Evolutionary conservation across 2,113 vertebrate genomes (phyloP).

Genomic region (Esox niger): DNA sequence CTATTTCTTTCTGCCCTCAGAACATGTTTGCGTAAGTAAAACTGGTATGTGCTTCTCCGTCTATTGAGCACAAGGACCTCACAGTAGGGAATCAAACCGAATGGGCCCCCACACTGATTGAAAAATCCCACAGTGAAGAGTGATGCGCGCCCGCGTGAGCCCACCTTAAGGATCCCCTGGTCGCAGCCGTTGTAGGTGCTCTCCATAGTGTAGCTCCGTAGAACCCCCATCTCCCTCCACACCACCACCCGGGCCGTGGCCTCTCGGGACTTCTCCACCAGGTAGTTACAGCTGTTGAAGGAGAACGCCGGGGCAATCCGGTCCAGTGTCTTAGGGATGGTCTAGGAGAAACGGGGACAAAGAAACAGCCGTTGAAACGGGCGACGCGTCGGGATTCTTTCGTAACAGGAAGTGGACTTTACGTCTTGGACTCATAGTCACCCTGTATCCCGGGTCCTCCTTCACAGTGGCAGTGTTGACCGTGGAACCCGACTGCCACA

Average conservation of each 20-base stretch:
- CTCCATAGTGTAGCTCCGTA: slow-evolving; percentile 86
- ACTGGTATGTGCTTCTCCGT: too few relatives aligned
- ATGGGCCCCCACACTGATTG: too few relatives aligned
- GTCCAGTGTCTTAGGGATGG: slow-evolving; percentile 88
- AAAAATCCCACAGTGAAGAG: too few relatives aligned
- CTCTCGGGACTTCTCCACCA: slow-evolving; percentile 91
- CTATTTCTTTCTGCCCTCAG: too few relatives aligned
- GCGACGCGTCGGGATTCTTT: background rate
- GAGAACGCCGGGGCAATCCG: slow-evolving; percentile 87
- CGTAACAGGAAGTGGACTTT: background rate
- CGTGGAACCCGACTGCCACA: slow-evolving; percentile 82
- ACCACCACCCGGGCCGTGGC: slow-evolving; percentile 80
- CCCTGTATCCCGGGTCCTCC: slow-evolving; percentile 81
- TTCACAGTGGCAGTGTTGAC: slow-evolving; percentile 67
- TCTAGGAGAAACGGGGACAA: slow-evolving; percentile 64
- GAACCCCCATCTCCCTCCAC: slow-evolving; percentile 81
- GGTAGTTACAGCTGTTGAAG: slow-evolving; percentile 88
- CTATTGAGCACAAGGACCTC: too few relatives aligned
- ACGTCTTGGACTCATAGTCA: background rate
- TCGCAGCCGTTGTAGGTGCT: slow-evolving; percentile 88
- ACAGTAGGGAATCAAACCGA: too few relatives aligned
- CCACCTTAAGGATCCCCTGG: slow-evolving; percentile 89
- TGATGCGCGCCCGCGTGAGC: slow-evolving; percentile 31
- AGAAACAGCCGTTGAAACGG: background rate
- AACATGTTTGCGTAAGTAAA: too few relatives aligned